A percentile compares a stretch with the other conserved stretches of the same genome.
Conservation (phyloP, 1,140 invertebrate species). For the Panulirus ornatus region DNA sequence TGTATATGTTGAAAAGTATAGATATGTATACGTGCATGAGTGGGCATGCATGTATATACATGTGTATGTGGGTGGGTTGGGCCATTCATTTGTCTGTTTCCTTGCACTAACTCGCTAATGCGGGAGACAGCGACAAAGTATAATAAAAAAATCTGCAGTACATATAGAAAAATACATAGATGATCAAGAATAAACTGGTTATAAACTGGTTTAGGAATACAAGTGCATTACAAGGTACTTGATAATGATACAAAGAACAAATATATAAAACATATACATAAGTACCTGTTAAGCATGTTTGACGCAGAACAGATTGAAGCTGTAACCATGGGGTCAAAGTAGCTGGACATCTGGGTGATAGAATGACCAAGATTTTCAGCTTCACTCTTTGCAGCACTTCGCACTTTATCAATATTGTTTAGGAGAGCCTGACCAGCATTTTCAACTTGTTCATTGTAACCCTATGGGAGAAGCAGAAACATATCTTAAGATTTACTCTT, state of each 20-base stretch:
- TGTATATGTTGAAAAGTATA: no score
- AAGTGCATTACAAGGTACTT: neutral
- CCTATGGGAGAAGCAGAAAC: constrained; percentile 81
- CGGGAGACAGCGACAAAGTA: no score
- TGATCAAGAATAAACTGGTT: no score
- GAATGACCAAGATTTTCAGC: constrained; percentile 95
- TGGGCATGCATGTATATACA: no score
- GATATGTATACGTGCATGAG: no score
- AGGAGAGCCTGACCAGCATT: constrained; percentile 81
- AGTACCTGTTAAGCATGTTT: constrained; percentile 87
- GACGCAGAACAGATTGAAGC: constrained; percentile 90
- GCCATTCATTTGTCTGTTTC: no score
- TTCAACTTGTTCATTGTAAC: constrained; percentile 87
- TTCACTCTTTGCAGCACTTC: constrained; percentile 91
- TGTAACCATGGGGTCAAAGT: constrained; percentile 90
- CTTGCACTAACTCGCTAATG: no score
- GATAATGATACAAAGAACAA: neutral
- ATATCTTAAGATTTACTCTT: no score
- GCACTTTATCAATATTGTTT: constrained; percentile 89
- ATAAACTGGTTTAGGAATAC: neutral
- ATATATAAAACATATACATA: neutral
- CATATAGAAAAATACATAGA: neutral
- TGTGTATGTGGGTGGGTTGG: no score
- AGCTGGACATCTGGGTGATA: constrained; percentile 89
- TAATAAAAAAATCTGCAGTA: no score